phyloP scores from a whole-genome alignment of 2,888 invertebrate species.

The Netelia fuscicornis region DNA sequence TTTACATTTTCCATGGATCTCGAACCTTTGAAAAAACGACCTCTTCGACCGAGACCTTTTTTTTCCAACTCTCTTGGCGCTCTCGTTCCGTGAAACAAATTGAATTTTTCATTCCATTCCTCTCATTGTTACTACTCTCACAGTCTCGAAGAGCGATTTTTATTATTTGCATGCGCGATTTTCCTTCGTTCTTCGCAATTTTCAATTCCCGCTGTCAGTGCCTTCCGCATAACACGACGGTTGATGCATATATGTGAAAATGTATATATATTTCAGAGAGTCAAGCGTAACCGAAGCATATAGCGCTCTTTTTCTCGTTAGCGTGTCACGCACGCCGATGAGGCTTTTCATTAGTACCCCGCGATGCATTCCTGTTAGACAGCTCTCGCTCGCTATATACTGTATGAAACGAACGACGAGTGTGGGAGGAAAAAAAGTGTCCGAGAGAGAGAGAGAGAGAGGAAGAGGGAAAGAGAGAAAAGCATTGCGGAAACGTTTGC shows the following conservation, averaged over 20 bases:
- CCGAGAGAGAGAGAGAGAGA: conserved; percentile 21
- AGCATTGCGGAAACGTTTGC: conserved; percentile 40
- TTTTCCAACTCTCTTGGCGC: conserved; percentile 54
- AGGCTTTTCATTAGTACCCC: conserved; percentile 84
- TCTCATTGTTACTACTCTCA: background rate
- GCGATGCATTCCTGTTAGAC: conserved; percentile 83
- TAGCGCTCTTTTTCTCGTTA: conserved; percentile 77
- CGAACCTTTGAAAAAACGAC: background rate
- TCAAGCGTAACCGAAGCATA: conserved; percentile 8
- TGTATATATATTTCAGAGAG: conserved; percentile 18
- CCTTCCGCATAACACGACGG: conserved; percentile 64
- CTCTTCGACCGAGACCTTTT: conserved; percentile 36
- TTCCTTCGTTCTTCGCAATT: conserved; percentile 77
- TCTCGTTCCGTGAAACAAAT: conserved; percentile 58
- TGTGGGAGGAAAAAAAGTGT: conserved; percentile 61
- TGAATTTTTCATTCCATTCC: conserved; percentile 27
- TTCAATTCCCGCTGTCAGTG: conserved; percentile 80
- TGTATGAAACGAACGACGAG: conserved; percentile 64
- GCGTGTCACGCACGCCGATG: conserved; percentile 82
- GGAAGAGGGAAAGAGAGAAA: conserved; percentile 61
- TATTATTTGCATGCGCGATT: conserved; percentile 14
- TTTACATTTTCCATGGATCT: background rate
- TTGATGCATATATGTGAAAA: conserved; percentile 25
- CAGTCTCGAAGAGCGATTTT: conserved; percentile 27
- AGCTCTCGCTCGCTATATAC: conserved; percentile 72